Evolutionary conservation across 2,888 invertebrate genomes (phyloP).

Genomic region (Cheilosia scutellata): DNA sequence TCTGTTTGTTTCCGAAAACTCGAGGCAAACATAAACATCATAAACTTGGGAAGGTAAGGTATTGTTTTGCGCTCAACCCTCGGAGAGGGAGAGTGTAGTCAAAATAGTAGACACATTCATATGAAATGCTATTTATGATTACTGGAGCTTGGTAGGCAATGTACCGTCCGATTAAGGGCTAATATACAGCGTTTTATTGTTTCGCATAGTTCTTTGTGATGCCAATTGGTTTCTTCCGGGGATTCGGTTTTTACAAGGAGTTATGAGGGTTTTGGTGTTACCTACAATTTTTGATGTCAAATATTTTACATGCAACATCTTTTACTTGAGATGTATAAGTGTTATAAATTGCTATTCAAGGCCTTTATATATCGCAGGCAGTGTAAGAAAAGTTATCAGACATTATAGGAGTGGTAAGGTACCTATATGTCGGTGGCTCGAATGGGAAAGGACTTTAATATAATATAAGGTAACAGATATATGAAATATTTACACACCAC

Average conservation of each 20-base stretch:
- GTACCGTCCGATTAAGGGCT: not conserved
- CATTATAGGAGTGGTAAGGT: too few relatives aligned
- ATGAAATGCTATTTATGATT: conserved; percentile 30
- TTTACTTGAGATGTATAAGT: too few relatives aligned
- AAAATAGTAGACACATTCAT: conserved; percentile 26
- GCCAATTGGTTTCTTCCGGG: not conserved
- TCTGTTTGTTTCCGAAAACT: conserved; percentile 2
- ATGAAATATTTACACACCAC: too few relatives aligned
- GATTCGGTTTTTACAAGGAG: not conserved
- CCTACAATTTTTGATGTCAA: too few relatives aligned
- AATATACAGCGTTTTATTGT: not conserved
- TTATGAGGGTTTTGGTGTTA: not conserved
- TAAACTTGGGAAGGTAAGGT: not conserved
- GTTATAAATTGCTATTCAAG: too few relatives aligned
- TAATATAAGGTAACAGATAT: too few relatives aligned
- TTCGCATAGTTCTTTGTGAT: not conserved
- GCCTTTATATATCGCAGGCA: too few relatives aligned
- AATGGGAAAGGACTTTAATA: too few relatives aligned
- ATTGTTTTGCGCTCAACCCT: not conserved
- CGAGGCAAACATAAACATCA: not conserved
- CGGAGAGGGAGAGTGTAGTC: not conserved
- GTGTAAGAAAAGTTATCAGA: too few relatives aligned
- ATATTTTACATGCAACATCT: too few relatives aligned
- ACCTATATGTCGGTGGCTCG: too few relatives aligned
- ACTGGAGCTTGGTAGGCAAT: not conserved